Evolutionary conservation across 1,140 invertebrate genomes (phyloP), one percentile per base, ranked within the genome.

Genomic region (Contarinia nasturtii): DNA sequence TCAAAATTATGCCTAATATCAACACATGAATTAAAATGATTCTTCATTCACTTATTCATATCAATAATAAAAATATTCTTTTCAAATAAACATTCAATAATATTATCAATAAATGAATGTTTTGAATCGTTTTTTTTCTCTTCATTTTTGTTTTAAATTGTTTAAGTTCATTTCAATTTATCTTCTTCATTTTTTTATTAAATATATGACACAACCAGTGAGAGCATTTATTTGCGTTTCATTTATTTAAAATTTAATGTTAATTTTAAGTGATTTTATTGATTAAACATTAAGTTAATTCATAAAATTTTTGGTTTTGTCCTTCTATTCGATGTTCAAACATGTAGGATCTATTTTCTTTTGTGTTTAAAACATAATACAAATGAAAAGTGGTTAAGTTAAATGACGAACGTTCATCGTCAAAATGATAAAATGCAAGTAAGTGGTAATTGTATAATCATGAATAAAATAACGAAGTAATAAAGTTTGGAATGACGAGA

Each of bases 191-290:
- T 40, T n/a, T n/a, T n/a, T n/a, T 59, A 54, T 59, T 59, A 59
- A 59, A 54, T 60, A 62, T 62, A 61, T 62, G 61, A 60, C 60
- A 62, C 60, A 62, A 62, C 60, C 60, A 61, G 61, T 62, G 60
- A 62, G 60, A 62, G 60, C 60, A 62, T 62, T 59, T 54, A 50
- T 47, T 44, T 51, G 49, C 27, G 44, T 57, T 54, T 50, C 45
- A 46, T 52, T 54, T 53, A 18, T 18, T 43, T 40, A 19, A 15
- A 40, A 40, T 15, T 40, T 40, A 27, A 27, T 27, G 3, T 27
- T 27, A 54, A 55, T 59, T 57, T 54, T 58, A 59, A 58, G 58
- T 58, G 57, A 57, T 58, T 57, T 54, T 57, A 59, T 58, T 52
- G 48, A 54, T 56, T 58, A 34, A 55, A 58, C 58, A 57, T 40